These are phyloP conservation scores for Trachemys scripta DNA, from an alignment of 2,113 vertebrate genomes.

Conservation along the genomic window DNA sequence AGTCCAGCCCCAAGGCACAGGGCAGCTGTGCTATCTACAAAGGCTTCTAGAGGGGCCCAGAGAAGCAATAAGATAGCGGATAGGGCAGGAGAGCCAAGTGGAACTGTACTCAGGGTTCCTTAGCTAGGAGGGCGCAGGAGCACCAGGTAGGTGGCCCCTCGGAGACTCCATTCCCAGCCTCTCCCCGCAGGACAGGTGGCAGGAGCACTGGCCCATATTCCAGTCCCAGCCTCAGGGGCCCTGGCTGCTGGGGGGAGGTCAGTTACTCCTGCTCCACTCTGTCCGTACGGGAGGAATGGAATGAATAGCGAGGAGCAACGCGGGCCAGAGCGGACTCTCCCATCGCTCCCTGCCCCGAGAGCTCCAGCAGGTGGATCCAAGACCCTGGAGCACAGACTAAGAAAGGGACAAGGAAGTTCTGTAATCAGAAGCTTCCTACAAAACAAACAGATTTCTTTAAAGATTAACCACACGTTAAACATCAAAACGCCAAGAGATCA, in stretches of 20 bases:
- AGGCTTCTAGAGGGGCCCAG: background rate
- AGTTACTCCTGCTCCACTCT: background rate
- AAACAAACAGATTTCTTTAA: background rate
- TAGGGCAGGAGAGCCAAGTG: too few relatives aligned
- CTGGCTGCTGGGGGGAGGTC: background rate
- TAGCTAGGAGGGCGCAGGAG: background rate
- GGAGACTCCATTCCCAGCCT: background rate
- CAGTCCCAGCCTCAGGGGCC: background rate
- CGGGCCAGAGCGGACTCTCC: background rate
- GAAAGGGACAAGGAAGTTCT: background rate
- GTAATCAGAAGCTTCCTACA: background rate
- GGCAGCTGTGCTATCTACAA: background rate
- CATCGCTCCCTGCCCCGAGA: background rate
- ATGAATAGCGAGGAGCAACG: accelerated
- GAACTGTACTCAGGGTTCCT: background rate
- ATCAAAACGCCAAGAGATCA: background rate
- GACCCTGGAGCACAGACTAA: background rate
- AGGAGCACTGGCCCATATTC: background rate
- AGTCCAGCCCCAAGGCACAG: background rate
- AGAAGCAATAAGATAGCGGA: background rate
- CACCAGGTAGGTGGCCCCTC: background rate
- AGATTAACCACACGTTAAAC: slow-evolving; percentile 1
- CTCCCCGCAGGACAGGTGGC: too few relatives aligned
- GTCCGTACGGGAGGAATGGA: accelerated
- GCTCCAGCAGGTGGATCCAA: background rate